Conservation (phyloP, 2,113 vertebrate species). For the Engystomops pustulosus region DNA sequence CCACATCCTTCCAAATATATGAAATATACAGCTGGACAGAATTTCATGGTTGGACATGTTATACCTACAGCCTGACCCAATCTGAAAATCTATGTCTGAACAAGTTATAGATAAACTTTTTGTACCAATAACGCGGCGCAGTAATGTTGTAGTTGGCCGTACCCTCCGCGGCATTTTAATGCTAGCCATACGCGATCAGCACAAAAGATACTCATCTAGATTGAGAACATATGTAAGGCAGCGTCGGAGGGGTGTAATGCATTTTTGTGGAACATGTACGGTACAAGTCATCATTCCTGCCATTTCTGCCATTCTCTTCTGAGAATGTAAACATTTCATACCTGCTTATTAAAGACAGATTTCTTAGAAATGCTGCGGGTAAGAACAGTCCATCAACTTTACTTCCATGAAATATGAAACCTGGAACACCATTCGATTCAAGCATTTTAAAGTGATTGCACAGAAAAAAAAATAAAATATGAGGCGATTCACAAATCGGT, state of each 20-base stretch:
- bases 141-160: too few species aligned
- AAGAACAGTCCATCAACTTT: not conserved
- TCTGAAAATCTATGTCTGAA: too few species aligned
- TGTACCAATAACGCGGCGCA: too few species aligned
- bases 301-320: slow-evolving; percentile 52
- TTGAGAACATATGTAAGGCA: slow-evolving; percentile 39
- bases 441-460: not conserved
- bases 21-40: too few species aligned
- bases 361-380: slow-evolving; percentile 45
- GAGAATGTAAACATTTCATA: slow-evolving; percentile 39
- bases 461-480: too few species aligned
- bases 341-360: slow-evolving; percentile 47
- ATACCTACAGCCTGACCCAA: too few species aligned
- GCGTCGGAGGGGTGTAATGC: not conserved
- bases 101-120: too few species aligned
- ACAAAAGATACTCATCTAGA: slow-evolving; percentile 9
- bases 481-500: too few species aligned
- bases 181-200: not conserved
- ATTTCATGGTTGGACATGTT: too few species aligned
- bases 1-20: too few species aligned
- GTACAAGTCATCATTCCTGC: slow-evolving; percentile 46
- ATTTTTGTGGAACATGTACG: not conserved
- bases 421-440: not conserved
- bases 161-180: too few species aligned
- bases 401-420: not conserved